Conservation (phyloP, 2,797 vertebrate genomes). For the Ctenopoma kingsleyae region DNA sequence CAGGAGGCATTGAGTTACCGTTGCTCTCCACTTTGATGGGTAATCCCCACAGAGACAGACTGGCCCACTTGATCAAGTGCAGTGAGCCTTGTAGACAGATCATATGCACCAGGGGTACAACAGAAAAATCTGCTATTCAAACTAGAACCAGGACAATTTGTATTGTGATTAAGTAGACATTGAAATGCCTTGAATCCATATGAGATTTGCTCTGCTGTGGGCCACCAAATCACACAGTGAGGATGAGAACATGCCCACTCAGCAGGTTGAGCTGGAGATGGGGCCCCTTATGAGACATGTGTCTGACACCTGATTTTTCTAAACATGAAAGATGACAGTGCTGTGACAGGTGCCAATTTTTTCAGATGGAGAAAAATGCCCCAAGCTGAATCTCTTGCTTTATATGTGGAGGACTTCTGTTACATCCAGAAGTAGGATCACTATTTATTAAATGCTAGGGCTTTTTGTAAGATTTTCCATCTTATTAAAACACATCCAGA, state of each 20-base stretch:
- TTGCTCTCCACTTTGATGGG: slow-evolving; percentile 83
- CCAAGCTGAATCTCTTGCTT: slow-evolving; percentile 18
- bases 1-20: slow-evolving; percentile 82
- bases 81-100: slow-evolving; percentile 70
- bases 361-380: slow-evolving; percentile 73
- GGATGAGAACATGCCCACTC: slow-evolving; percentile 79
- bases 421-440: slow-evolving; percentile 26
- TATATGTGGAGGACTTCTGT: slow-evolving; percentile 7
- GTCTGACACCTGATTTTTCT: slow-evolving; percentile 80
- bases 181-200: slow-evolving; percentile 74
- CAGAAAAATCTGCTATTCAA: slow-evolving; percentile 73
- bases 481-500: slow-evolving; percentile 7
- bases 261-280: slow-evolving; percentile 73
- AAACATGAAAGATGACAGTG: slow-evolving; percentile 83
- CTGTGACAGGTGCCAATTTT: slow-evolving; percentile 73
- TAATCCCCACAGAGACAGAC: slow-evolving; percentile 77
- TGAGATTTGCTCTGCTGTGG: slow-evolving; percentile 65
- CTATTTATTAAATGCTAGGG: slow-evolving; percentile 34
- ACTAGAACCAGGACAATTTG: slow-evolving; percentile 80
- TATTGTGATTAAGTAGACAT: slow-evolving; percentile 84
- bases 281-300: slow-evolving; percentile 53
- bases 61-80: slow-evolving; percentile 82
- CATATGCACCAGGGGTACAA: slow-evolving; percentile 73
- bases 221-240: slow-evolving; percentile 65
- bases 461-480: slow-evolving; percentile 12